phyloP scores from a whole-genome alignment of 2,113 vertebrate species.

The Salvelinus sp. region DNA sequence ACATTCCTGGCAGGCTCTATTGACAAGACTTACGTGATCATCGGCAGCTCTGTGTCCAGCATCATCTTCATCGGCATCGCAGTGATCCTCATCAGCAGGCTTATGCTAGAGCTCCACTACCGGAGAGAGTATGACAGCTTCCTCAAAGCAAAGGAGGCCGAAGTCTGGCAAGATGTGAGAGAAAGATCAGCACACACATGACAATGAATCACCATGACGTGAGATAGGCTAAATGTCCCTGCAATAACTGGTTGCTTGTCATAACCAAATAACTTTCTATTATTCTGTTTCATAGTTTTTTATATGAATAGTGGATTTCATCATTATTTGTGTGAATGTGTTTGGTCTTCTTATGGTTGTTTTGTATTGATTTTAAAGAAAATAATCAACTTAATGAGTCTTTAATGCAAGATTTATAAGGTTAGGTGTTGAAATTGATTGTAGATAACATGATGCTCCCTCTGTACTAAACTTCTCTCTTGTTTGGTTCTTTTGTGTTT shows the following conservation, averaged over 20 bases:
- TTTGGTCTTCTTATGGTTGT: background rate
- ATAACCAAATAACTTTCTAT: too few relatives aligned
- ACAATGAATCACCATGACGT: background rate
- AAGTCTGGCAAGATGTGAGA: slow-evolving; percentile 73
- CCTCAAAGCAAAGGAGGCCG: slow-evolving; percentile 55
- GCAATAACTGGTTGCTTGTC: too few relatives aligned
- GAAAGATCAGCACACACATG: background rate
- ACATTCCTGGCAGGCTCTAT: slow-evolving; percentile 22
- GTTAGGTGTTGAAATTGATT: background rate
- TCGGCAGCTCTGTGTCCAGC: slow-evolving; percentile 57
- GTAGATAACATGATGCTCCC: background rate
- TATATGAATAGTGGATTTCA: too few relatives aligned
- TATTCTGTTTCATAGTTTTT: too few relatives aligned
- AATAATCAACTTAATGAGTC: too few relatives aligned
- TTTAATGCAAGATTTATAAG: background rate
- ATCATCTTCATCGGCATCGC: slow-evolving; percentile 70
- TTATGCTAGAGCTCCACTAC: slow-evolving; percentile 68
- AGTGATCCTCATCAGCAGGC: slow-evolving; percentile 64
- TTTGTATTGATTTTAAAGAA: background rate
- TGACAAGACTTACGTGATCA: slow-evolving; percentile 55
- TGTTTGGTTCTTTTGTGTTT: slow-evolving; percentile 22
- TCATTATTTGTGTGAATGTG: too few relatives aligned
- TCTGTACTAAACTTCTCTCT: background rate
- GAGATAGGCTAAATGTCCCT: too few relatives aligned
- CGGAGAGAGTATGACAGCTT: slow-evolving; percentile 70